Conservation (phyloP, 2,113 vertebrate genomes). For the Ceyx margarethae region DNA sequence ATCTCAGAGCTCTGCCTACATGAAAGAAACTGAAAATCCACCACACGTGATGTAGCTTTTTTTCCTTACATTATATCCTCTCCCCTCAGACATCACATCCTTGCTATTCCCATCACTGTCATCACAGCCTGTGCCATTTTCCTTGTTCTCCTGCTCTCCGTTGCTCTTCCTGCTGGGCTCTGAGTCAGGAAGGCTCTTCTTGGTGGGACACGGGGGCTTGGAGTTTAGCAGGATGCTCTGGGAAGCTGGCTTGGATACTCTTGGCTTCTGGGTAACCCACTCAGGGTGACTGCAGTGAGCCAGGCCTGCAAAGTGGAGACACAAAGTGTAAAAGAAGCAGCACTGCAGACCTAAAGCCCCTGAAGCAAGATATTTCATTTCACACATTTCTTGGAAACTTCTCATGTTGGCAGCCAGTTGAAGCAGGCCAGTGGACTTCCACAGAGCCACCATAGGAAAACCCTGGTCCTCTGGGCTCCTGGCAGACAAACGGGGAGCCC, state of each 20-base stretch:
- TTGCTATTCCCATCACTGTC: not conserved
- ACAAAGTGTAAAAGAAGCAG: not conserved
- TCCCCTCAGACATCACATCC: not conserved
- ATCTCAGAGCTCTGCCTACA: not conserved
- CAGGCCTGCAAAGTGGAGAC: not conserved
- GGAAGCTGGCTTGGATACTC: not conserved
- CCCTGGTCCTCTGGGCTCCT: not conserved
- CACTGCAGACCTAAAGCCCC: not conserved
- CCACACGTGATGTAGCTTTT: fast-evolving
- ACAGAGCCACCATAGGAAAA: not conserved
- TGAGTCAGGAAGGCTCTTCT: not conserved
- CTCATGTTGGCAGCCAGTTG: not conserved
- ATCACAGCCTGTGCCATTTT: not conserved
- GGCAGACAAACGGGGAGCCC: not conserved
- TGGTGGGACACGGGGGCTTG: conserved; percentile 49
- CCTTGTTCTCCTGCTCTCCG: not conserved
- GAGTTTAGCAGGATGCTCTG: conserved; percentile 44
- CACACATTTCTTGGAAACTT: not conserved
- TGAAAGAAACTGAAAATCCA: not conserved
- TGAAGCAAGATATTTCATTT: not conserved
- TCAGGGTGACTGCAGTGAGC: not conserved
- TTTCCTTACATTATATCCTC: not conserved
- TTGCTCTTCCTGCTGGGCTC: not conserved
- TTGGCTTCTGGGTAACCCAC: not conserved
- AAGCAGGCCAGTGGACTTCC: not conserved